Base-by-base conservation (phyloP, 1,140 invertebrate genomes). In the Tachypleus tridentatus region DNA sequence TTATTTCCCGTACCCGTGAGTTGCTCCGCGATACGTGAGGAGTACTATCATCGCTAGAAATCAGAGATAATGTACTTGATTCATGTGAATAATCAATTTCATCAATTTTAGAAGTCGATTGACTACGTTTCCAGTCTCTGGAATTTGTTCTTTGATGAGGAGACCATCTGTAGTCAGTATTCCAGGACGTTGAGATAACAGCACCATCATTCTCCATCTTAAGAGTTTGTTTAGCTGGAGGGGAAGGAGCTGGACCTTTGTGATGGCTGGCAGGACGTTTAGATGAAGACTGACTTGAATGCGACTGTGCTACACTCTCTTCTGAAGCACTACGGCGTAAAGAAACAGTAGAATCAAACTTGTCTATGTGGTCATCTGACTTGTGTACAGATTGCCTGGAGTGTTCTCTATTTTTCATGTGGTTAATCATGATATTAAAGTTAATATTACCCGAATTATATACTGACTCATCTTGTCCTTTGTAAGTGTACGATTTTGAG, bases 1-100 rank as follows among this genome's bases (percentile, higher is more conserved):
- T 29, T 9, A 68, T 47, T 54, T 64, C 64, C 60, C 67, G 65
- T 10, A 63, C 78, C n/a, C 79, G 70, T 4, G 78, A 80, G 69
- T 80, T 81, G 49, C 78, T 80, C 11, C 80, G 69, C 5, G 79
- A 80, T 2, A 81, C 77, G 64, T 80, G 79, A 10, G 80, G 80
- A 0, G 80, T 81, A 57, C 78, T 80, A 69, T 81, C 79, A 63
- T 81, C 79, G 66, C 80, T 80, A 47, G 64, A 69, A 10, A 66
- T 64, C 5, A 69, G 11, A 7, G 78, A 79, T 49, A 81, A 67
- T 4, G 80, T 81, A 59, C 78, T 80, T 3, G 79, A 80, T 67
- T 80, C 78, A 62, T 78, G 77, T 47, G 75, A 76, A 5, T 71
- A 67, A 60, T 76, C 76, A 10, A 72, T 72, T 61, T 76, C 74